phyloP scores from a whole-genome alignment of 2,113 vertebrate genomes.

The Rhynchopsitta pachyrhyncha region DNA sequence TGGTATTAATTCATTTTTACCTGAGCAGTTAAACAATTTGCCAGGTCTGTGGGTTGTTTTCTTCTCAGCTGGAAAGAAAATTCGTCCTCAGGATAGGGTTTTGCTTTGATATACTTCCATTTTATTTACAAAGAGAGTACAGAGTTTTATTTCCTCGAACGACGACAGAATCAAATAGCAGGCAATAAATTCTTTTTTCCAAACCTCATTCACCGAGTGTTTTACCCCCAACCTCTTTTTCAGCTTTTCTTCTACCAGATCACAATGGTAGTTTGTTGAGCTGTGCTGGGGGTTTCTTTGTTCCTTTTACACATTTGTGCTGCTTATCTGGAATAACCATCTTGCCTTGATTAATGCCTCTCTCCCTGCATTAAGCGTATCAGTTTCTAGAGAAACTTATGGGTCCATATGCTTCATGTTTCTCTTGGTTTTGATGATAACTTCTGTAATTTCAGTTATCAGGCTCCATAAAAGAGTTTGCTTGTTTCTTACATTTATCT shows the following conservation, averaged over 20 bases:
- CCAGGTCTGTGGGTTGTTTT: conserved; percentile 30
- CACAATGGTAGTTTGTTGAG: background rate
- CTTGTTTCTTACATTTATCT: conserved; percentile 60
- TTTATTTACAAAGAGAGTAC: conserved; percentile 52
- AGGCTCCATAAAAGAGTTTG: conserved; percentile 31
- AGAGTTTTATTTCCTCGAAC: conserved; percentile 42
- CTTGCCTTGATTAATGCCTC: conserved; percentile 47
- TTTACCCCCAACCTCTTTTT: conserved; percentile 48
- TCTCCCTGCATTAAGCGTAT: conserved; percentile 46
- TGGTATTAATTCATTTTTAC: conserved; percentile 55
- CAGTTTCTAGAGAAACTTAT: conserved; percentile 45
- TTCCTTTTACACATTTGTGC: conserved; percentile 23
- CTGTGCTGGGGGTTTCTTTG: conserved; percentile 31
- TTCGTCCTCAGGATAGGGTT: conserved; percentile 10
- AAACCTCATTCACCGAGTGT: conserved; percentile 1
- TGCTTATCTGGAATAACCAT: conserved; percentile 47
- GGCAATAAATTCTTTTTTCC: conserved; percentile 13
- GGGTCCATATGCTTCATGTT: background rate
- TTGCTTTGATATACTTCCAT: conserved; percentile 51
- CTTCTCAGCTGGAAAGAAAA: conserved; percentile 37
- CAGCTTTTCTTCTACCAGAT: conserved; percentile 32
- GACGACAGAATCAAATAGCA: conserved; percentile 32
- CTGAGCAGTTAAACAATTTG: conserved; percentile 47
- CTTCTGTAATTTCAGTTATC: conserved; percentile 60
- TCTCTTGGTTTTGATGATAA: conserved; percentile 43